A percentile compares a stretch with the other conserved stretches of the same genome.
These are phyloP conservation scores for Neoniphon sammara DNA, from an alignment of 2,797 vertebrate genomes.

Conservation along the genomic window DNA sequence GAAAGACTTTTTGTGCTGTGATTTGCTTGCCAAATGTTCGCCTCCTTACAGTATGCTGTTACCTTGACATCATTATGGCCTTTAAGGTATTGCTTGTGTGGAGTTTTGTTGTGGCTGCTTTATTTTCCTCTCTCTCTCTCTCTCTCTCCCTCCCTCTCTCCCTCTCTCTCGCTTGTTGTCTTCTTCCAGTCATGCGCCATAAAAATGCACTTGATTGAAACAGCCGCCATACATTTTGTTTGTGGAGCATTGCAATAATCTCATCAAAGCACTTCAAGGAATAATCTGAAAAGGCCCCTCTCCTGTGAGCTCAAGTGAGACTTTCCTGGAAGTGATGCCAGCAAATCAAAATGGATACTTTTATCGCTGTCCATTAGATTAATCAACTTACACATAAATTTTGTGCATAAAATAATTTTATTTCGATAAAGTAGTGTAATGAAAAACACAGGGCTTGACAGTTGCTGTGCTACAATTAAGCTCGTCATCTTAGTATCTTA, in stretches of 20 bases:
- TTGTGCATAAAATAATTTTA: constrained; percentile 46
- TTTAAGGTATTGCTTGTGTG: background rate
- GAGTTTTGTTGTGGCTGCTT: constrained; percentile 34
- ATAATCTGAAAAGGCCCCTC: constrained; percentile 48
- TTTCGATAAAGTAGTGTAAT: constrained; percentile 45
- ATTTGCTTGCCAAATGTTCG: background rate
- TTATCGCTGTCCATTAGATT: constrained; percentile 73
- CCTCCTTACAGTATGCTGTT: background rate
- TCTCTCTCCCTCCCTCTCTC: constrained; percentile 32
- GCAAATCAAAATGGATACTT: constrained; percentile 73
- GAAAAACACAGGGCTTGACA: constrained; percentile 37
- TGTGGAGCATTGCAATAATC: constrained; percentile 51
- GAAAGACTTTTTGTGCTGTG: background rate
- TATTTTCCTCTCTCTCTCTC: constrained; percentile 13
- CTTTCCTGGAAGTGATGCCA: constrained; percentile 67
- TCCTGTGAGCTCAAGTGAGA: constrained; percentile 49
- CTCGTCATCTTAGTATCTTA: constrained; percentile 1
- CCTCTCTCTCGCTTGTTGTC: background rate
- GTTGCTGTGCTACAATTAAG: constrained; percentile 15
- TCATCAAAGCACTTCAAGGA: constrained; percentile 66
- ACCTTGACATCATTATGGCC: background rate
- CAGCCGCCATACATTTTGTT: constrained; percentile 58
- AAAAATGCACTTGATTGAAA: constrained; percentile 61
- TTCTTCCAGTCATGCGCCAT: constrained; percentile 45
- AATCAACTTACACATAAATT: constrained; percentile 57